Evolutionary conservation across 2,888 invertebrate genomes (phyloP).

Genomic region (Andrena fulva): DNA sequence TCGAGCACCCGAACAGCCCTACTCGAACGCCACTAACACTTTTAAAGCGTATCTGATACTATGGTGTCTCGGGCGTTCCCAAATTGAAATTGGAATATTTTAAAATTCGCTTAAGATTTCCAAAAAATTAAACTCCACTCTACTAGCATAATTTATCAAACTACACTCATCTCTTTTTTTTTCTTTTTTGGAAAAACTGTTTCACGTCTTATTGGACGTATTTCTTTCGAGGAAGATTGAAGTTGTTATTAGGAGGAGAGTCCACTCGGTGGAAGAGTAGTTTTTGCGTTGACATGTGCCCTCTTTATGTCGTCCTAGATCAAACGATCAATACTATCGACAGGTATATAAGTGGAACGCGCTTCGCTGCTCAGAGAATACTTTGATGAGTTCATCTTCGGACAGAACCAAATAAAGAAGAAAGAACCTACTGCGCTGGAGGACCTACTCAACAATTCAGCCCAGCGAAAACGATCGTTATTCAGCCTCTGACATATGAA

Average conservation of each 20-base stretch:
- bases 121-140: too few relatives aligned
- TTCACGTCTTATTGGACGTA: background rate
- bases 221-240: background rate
- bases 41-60: too few relatives aligned
- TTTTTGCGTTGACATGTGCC: conserved; percentile 17
- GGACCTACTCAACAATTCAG: conserved; percentile 1
- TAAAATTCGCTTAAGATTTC: too few relatives aligned
- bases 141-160: too few relatives aligned
- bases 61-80: too few relatives aligned
- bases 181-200: too few relatives aligned
- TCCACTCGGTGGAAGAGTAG: conserved; percentile 17
- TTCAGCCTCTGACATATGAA: background rate
- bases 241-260: background rate
- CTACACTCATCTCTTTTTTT: too few relatives aligned
- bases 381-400: conserved; percentile 19
- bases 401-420: background rate
- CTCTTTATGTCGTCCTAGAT: conserved; percentile 41
- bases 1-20: too few relatives aligned
- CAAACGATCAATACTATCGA: conserved; percentile 37
- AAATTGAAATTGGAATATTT: too few relatives aligned
- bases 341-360: conserved; percentile 7
- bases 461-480: background rate
- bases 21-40: too few relatives aligned
- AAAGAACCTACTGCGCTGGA: background rate
- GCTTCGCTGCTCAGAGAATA: background rate